These are phyloP conservation scores for Trissolcus japonicus DNA, from an alignment of 2,888 invertebrate species.

Conservation along the genomic window DNA sequence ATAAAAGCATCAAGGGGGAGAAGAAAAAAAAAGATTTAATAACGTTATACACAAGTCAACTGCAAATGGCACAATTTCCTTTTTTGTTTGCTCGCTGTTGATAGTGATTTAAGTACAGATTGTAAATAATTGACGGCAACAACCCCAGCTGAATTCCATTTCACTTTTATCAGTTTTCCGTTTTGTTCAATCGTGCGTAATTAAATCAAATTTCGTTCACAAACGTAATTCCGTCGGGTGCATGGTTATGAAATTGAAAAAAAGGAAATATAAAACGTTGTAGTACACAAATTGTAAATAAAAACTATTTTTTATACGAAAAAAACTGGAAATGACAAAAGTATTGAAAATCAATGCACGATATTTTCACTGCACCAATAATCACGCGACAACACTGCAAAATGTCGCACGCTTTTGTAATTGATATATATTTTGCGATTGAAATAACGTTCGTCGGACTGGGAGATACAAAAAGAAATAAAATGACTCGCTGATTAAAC, in stretches of 20 bases:
- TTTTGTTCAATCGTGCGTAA: conserved; percentile 46
- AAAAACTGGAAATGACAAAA: not conserved
- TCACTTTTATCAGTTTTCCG: conserved; percentile 44
- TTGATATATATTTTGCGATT: conserved; percentile 30
- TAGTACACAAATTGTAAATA: conserved; percentile 20
- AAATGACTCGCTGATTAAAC: too few species aligned
- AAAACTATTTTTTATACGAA: conserved; percentile 28
- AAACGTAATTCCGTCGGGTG: conserved; percentile 11
- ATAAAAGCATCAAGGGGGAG: conserved; percentile 4
- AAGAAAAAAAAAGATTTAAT: not conserved
- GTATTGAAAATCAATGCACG: conserved; percentile 2
- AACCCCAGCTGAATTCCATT: conserved; percentile 12
- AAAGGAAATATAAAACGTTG: too few species aligned
- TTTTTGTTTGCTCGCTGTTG: conserved; percentile 1
- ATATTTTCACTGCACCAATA: conserved; percentile 12
- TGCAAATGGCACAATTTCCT: conserved; percentile 6
- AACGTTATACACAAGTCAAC: conserved; percentile 4
- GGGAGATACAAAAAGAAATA: conserved; percentile 18
- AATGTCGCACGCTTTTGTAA: conserved; percentile 37
- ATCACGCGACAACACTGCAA: conserved; percentile 28
- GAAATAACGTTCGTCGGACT: conserved; percentile 30
- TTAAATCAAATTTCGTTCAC: conserved; percentile 30
- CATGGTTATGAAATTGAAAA: too few species aligned
- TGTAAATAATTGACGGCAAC: conserved; percentile 5
- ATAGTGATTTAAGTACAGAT: conserved; percentile 6